Evolutionary conservation across 2,797 vertebrate species (phyloP).

Genomic region (Trachurus trachurus): DNA sequence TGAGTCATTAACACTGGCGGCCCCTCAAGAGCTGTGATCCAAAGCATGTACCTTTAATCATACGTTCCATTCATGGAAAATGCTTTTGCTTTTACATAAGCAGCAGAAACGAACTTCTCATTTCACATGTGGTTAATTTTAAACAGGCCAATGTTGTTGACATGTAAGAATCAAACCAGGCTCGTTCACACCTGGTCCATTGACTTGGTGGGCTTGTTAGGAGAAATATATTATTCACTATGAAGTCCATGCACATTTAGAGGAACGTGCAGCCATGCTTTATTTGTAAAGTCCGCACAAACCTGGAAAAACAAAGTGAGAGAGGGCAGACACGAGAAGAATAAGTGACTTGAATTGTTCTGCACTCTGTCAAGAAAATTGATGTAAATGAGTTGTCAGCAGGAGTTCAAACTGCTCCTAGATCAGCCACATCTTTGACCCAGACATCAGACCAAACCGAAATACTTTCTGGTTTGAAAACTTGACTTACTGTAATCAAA

Average conservation of each 20-base stretch:
- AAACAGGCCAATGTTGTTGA: slow-evolving; percentile 69
- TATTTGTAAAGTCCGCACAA: slow-evolving; percentile 29
- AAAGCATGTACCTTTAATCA: slow-evolving; percentile 73
- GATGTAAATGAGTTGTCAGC: slow-evolving; percentile 21
- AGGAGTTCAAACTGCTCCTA: slow-evolving; percentile 20
- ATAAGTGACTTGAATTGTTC: not conserved
- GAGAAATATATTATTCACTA: slow-evolving; percentile 40
- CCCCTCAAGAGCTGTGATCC: slow-evolving; percentile 48
- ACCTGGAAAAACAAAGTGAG: slow-evolving; percentile 9
- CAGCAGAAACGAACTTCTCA: slow-evolving; percentile 54
- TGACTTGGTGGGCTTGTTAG: slow-evolving; percentile 43
- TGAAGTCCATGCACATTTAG: slow-evolving; percentile 36
- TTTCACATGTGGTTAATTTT: slow-evolving; percentile 76
- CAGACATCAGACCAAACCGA: not conserved
- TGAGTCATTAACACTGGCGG: slow-evolving; percentile 36
- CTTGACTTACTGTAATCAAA: slow-evolving; percentile 3
- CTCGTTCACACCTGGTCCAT: slow-evolving; percentile 70
- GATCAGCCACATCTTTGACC: slow-evolving; percentile 19
- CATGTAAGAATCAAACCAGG: slow-evolving; percentile 71
- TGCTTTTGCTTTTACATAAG: slow-evolving; percentile 60
- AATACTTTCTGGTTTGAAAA: slow-evolving; percentile 2
- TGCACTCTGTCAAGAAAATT: slow-evolving; percentile 49
- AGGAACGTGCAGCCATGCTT: slow-evolving; percentile 19
- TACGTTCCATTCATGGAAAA: slow-evolving; percentile 57
- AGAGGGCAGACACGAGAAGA: slow-evolving; percentile 22